These are phyloP conservation scores for Mirounga angustirostris DNA, from an alignment of 2,113 vertebrate species.

Conservation along the genomic window DNA sequence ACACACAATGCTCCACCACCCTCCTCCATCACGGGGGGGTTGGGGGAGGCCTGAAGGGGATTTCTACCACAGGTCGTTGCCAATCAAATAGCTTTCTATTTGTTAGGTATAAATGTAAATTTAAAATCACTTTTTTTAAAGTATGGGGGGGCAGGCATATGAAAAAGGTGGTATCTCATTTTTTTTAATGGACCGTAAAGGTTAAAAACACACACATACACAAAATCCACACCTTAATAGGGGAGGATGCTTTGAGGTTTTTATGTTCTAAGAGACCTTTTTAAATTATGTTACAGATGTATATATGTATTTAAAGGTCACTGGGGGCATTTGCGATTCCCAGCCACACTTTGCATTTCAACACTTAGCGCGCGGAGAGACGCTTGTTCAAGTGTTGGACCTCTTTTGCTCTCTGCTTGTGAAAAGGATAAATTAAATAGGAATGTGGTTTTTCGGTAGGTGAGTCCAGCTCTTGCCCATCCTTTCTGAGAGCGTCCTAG, in stretches of 20 bases:
- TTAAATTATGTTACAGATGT: conserved; percentile 76
- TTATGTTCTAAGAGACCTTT: conserved; percentile 61
- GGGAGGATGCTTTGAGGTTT: conserved; percentile 61
- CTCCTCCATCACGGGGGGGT: not conserved
- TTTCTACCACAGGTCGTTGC: conserved; percentile 65
- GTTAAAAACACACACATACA: conserved; percentile 15
- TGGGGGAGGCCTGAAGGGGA: not conserved
- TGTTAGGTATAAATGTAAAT: conserved; percentile 63
- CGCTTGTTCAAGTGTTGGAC: rapidly evolving
- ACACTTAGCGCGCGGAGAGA: not conserved
- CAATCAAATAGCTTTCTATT: conserved; percentile 79
- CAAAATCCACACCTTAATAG: conserved; percentile 28
- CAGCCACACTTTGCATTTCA: not conserved
- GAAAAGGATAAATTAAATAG: rapidly evolving
- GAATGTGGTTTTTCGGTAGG: not conserved
- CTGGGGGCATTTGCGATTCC: not conserved
- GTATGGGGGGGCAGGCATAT: conserved; percentile 62
- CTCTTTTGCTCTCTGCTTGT: not conserved
- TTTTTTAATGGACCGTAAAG: conserved; percentile 83
- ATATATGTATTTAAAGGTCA: conserved; percentile 71
- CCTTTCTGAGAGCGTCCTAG: not conserved
- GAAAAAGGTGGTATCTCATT: conserved; percentile 79
- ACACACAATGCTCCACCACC: rapidly evolving
- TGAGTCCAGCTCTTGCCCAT: rapidly evolving
- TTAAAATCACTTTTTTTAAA: conserved; percentile 75